Conservation (phyloP, 2,888 invertebrate genomes). For the Prionchulus punctatus region DNA sequence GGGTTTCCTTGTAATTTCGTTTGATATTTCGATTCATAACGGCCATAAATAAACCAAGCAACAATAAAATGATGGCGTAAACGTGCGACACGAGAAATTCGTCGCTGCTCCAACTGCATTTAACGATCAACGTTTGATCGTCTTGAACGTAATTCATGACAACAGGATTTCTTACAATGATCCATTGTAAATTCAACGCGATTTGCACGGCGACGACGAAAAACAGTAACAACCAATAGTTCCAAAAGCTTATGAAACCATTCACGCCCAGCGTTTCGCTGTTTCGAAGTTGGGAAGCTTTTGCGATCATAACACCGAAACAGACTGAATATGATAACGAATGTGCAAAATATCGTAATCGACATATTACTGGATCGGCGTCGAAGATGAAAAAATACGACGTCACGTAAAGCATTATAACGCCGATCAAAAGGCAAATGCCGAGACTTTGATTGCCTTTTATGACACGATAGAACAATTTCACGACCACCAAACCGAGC, state of each 20-base stretch:
- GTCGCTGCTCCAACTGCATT: conserved; percentile 7
- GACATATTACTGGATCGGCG: conserved; percentile 18
- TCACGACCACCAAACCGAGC: conserved; percentile 20
- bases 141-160: neutral
- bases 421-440: conserved; percentile 25
- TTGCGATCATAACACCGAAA: conserved; percentile 30
- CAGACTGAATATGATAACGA: conserved; percentile 24
- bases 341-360: neutral
- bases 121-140: conserved; percentile 2
- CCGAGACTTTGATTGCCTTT: conserved; percentile 30
- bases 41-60: conserved; percentile 18
- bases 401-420: conserved; percentile 22
- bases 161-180: neutral
- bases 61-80: conserved; percentile 24
- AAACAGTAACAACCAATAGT: conserved; percentile 28
- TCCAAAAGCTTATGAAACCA: conserved; percentile 26
- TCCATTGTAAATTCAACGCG: conserved; percentile 17
- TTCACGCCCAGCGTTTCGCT: conserved; percentile 21
- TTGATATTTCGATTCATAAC: conserved; percentile 25
- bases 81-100: conserved; percentile 15
- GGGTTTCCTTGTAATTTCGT: conserved; percentile 29
- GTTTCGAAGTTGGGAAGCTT: conserved; percentile 26
- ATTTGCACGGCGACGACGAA: conserved; percentile 29
- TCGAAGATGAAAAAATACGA: conserved; percentile 27
- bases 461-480: conserved; percentile 23